Conservation (phyloP, 2,888 invertebrate genomes). For the Zygaena filipendulae region DNA sequence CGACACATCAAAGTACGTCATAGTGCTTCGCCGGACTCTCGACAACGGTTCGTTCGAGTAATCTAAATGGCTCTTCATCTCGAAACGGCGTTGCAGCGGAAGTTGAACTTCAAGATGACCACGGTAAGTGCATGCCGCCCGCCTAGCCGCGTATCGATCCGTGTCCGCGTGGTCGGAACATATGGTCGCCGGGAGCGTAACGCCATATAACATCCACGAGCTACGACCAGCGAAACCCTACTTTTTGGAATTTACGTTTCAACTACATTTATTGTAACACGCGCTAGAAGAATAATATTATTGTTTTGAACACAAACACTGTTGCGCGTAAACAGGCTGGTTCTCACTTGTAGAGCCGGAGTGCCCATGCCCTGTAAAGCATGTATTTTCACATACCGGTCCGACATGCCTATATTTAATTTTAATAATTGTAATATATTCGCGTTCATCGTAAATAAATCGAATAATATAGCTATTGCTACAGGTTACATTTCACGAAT, state of each 20-base stretch:
- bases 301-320: too few species aligned
- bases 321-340: too few species aligned
- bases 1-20: constrained; percentile 43
- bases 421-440: too few species aligned
- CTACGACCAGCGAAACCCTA: constrained; percentile 21
- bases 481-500: too few species aligned
- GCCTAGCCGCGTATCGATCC: constrained; percentile 50
- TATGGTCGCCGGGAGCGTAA: constrained; percentile 53
- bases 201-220: constrained; percentile 42
- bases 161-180: constrained; percentile 52
- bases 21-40: constrained; percentile 41
- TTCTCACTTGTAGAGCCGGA: too few species aligned
- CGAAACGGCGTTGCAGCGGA: constrained; percentile 63
- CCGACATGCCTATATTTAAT: too few species aligned
- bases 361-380: too few species aligned
- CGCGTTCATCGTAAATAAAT: too few species aligned
- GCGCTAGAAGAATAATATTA: not conserved
- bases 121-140: constrained; percentile 53
- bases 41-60: constrained; percentile 27
- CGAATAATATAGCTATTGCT: too few species aligned
- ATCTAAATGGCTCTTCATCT: constrained; percentile 55
- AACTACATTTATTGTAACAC: constrained; percentile 18
- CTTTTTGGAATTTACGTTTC: constrained; percentile 3
- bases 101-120: constrained; percentile 65
- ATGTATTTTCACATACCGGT: too few species aligned